Conservation (phyloP, 2,888 invertebrate species). For the Drosophila pegasa region DNA sequence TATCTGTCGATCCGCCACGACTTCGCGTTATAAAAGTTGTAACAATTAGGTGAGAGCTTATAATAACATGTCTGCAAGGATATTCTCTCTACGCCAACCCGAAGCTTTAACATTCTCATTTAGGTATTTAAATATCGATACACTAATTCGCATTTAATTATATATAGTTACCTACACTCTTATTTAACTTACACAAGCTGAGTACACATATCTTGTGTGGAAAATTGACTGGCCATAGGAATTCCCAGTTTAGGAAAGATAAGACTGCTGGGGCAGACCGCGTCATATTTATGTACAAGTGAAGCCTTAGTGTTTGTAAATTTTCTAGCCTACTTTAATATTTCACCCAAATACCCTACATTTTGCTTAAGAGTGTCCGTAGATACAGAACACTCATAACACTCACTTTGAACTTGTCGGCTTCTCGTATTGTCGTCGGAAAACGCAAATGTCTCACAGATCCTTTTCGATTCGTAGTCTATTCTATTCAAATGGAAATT, state of each 20-base stretch:
- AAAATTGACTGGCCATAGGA: not conserved
- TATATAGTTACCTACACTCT: not conserved
- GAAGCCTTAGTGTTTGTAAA: conserved; percentile 32
- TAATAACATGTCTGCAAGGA: not conserved
- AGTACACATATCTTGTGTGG: not conserved
- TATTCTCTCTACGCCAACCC: not conserved
- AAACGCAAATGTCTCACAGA: conserved; percentile 47
- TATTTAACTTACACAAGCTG: not conserved
- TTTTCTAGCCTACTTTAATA: conserved; percentile 47
- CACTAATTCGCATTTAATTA: not conserved
- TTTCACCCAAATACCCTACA: conserved; percentile 48
- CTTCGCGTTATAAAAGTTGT: not conserved
- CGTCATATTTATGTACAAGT: conserved; percentile 11
- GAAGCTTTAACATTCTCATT: not conserved
- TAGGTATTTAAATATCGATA: not conserved
- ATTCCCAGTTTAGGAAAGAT: not conserved
- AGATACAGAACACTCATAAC: conserved; percentile 24
- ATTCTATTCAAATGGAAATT: conserved; percentile 44
- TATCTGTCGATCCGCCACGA: not conserved
- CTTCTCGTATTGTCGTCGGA: conserved; percentile 62
- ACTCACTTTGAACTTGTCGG: conserved; percentile 36
- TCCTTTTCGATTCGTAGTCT: conserved; percentile 27
- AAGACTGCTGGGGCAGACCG: not conserved
- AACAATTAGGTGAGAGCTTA: not conserved
- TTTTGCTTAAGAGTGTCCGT: not conserved